Conservation (phyloP, 2,113 vertebrate genomes). For the Crotalus helleri region DNA sequence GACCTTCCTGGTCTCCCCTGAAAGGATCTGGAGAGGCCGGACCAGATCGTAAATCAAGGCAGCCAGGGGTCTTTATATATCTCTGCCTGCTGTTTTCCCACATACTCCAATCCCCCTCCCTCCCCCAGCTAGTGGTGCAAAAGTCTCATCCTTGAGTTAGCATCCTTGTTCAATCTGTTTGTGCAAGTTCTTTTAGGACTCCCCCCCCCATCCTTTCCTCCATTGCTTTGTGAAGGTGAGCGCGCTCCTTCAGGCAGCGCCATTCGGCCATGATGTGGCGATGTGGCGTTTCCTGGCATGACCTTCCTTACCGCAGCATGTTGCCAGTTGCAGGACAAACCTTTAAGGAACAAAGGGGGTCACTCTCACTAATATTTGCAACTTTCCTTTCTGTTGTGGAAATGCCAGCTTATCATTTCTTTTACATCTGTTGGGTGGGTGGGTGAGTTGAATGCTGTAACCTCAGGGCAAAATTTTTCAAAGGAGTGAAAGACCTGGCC, state of each 20-base stretch:
- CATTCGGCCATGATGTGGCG: not conserved
- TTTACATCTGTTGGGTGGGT: not conserved
- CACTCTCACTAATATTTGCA: not conserved
- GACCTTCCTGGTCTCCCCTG: not conserved
- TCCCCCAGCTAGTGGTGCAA: not conserved
- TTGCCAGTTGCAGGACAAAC: not conserved
- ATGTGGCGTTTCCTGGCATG: not conserved
- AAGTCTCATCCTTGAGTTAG: not conserved
- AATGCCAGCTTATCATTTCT: not conserved
- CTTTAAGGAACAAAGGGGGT: not conserved
- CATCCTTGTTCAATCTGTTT: not conserved
- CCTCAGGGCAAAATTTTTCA: not conserved
- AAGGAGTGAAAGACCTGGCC: not conserved
- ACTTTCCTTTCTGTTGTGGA: no score
- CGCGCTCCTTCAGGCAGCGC: not conserved
- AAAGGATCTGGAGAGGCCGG: not conserved
- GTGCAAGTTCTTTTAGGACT: not conserved
- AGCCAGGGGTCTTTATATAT: not conserved
- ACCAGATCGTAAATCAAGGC: not conserved
- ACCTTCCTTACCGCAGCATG: not conserved
- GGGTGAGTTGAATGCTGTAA: not conserved
- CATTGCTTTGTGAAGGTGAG: not conserved
- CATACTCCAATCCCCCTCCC: not conserved
- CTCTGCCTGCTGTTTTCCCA: not conserved
- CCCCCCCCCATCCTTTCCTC: not conserved